Percentiles rank a stretch among this genome's conserved stretches.
Conservation (phyloP, 2,888 invertebrate genomes). For the Parascotia fuliginaria region DNA sequence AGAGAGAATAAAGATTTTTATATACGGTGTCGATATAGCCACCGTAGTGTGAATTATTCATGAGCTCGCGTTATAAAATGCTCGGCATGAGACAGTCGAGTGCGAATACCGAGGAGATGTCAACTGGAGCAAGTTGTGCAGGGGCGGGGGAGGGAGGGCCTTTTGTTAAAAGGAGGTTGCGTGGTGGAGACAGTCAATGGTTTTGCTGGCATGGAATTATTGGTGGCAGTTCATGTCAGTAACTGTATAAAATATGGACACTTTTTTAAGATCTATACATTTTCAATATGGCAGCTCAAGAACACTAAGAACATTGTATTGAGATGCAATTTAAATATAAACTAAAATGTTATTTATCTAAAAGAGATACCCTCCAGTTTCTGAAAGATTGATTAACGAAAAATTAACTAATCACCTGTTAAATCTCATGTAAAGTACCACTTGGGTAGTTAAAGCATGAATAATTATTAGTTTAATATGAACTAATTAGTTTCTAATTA, state of each 20-base stretch:
- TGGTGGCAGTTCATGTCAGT: neutral
- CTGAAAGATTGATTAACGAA: too few species aligned
- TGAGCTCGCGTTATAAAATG: constrained; percentile 9
- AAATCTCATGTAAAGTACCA: too few species aligned
- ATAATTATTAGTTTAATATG: too few species aligned
- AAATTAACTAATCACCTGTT: too few species aligned
- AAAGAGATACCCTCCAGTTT: too few species aligned
- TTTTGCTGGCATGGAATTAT: neutral
- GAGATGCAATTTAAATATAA: too few species aligned
- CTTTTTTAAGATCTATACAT: too few species aligned
- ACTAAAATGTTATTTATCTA: too few species aligned
- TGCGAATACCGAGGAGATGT: constrained; percentile 10
- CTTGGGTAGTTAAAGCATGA: too few species aligned
- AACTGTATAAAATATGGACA: neutral
- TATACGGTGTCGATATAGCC: constrained; percentile 12
- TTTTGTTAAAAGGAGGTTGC: neutral
- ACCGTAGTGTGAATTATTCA: constrained; percentile 11
- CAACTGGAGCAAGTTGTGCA: constrained; percentile 6
- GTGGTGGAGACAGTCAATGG: neutral
- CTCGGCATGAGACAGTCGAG: constrained; percentile 8
- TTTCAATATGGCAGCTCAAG: too few species aligned
- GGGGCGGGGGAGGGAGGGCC: neutral
- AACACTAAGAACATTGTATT: too few species aligned
- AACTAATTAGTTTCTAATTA: too few species aligned
- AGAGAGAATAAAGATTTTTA: constrained; percentile 17